Conservation (phyloP, 37 sponge, comb jelly and placozoan species). For the Beroe ovata region DNA sequence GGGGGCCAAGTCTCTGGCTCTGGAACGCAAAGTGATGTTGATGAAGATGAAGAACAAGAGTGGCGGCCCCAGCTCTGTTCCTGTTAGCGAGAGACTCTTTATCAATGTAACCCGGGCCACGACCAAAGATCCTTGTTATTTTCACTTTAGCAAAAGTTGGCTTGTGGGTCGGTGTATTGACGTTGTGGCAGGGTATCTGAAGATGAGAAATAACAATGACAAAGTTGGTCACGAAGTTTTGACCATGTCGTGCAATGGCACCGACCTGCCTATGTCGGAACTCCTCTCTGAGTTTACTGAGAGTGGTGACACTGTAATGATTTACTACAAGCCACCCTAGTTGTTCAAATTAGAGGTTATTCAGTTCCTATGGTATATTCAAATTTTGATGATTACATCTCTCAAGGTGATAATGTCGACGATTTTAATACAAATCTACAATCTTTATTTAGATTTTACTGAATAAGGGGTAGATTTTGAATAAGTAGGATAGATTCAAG, state of each 20-base stretch:
- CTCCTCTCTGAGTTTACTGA: background rate
- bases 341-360: too few relatives aligned
- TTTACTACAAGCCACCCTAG: background rate
- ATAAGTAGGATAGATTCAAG: too few relatives aligned
- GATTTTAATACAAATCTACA: too few relatives aligned
- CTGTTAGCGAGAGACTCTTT: background rate
- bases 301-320: constrained; percentile 41
- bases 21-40: constrained; percentile 54
- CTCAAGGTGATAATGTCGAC: too few relatives aligned
- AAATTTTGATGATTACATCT: too few relatives aligned
- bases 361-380: too few relatives aligned
- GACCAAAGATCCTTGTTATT: constrained; percentile 6
- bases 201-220: constrained; percentile 49
- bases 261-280: background rate
- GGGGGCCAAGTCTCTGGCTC: constrained; percentile 46
- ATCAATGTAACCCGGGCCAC: constrained; percentile 26
- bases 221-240: background rate
- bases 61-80: constrained; percentile 15
- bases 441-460: too few relatives aligned
- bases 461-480: too few relatives aligned
- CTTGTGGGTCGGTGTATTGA: constrained; percentile 29
- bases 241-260: constrained; percentile 6
- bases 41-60: constrained; percentile 68
- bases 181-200: background rate
- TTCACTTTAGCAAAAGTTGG: constrained; percentile 45